Percentiles rank a stretch among this genome's conserved stretches.
Conservation (phyloP, 2,113 vertebrate genomes). For the Cathartes aura region DNA sequence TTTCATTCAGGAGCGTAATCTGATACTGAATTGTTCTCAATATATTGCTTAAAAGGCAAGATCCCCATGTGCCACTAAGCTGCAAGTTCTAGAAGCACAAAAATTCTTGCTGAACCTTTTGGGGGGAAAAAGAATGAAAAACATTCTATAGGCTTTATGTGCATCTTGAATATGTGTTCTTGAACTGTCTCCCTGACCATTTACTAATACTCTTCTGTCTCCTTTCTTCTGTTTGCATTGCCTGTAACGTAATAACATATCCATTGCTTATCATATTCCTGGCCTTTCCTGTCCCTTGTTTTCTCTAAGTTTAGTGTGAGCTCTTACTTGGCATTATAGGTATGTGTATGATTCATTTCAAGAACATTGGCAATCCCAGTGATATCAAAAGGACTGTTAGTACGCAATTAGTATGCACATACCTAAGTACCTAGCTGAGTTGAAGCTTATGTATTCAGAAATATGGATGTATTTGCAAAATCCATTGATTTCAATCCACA, state of each 20-base stretch:
- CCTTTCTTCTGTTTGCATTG: not conserved
- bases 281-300: not conserved
- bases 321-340: not conserved
- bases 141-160: not conserved
- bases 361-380: not conserved
- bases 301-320: not conserved
- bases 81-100: not conserved
- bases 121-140: not conserved
- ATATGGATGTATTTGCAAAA: not conserved
- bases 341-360: not conserved
- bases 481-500: not conserved
- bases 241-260: not conserved
- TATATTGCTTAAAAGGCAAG: not conserved
- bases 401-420: not conserved
- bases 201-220: not conserved
- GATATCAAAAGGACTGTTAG: not conserved
- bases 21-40: not conserved
- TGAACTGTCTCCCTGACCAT: not conserved
- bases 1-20: not conserved
- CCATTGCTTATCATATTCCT: not conserved
- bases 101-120: not conserved
- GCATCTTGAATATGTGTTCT: not conserved
- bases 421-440: not conserved
- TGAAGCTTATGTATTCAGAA: conserved; percentile 1
- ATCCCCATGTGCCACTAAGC: not conserved